Evolutionary conservation across 2,888 invertebrate species (phyloP).

Genomic region (Ophioninae sp.): DNA sequence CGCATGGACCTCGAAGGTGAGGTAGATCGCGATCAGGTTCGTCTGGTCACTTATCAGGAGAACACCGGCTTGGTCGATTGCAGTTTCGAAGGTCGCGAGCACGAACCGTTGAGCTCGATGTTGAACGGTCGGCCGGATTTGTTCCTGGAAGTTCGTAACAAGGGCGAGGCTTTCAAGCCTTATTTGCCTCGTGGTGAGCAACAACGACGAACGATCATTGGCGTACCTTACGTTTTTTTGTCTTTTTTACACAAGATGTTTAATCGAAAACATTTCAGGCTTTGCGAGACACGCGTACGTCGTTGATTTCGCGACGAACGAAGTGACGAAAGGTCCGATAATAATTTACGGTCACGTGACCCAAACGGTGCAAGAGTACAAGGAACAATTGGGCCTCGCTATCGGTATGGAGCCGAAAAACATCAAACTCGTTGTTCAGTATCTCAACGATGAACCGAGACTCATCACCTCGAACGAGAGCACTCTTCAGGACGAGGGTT

Average conservation of each 20-base stretch:
- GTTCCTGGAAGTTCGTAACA: constrained; percentile 85
- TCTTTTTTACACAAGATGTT: background rate
- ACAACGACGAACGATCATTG: background rate
- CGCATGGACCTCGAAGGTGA: constrained; percentile 83
- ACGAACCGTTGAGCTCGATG: constrained; percentile 79
- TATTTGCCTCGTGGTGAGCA: constrained; percentile 84
- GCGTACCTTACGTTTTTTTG: background rate
- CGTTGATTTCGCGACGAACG: constrained; percentile 84
- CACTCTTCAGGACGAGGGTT: constrained; percentile 77
- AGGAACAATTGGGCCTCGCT: constrained; percentile 82
- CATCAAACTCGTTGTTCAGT: constrained; percentile 81
- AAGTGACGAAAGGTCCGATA: constrained; percentile 84
- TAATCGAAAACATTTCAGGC: constrained; percentile 74
- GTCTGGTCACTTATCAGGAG: constrained; percentile 87
- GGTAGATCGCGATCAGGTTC: constrained; percentile 86
- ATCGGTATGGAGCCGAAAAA: constrained; percentile 80
- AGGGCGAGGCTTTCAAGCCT: constrained; percentile 84
- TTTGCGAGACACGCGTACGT: constrained; percentile 84
- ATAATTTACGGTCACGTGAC: constrained; percentile 84
- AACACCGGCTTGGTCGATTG: constrained; percentile 85
- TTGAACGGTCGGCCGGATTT: constrained; percentile 81
- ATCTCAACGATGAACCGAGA: constrained; percentile 54
- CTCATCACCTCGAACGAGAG: constrained; percentile 74
- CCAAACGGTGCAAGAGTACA: constrained; percentile 84
- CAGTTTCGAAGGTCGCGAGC: constrained; percentile 85